Evolutionary conservation across 2,888 invertebrate genomes (phyloP).

Genomic region (Acleris laterana): DNA sequence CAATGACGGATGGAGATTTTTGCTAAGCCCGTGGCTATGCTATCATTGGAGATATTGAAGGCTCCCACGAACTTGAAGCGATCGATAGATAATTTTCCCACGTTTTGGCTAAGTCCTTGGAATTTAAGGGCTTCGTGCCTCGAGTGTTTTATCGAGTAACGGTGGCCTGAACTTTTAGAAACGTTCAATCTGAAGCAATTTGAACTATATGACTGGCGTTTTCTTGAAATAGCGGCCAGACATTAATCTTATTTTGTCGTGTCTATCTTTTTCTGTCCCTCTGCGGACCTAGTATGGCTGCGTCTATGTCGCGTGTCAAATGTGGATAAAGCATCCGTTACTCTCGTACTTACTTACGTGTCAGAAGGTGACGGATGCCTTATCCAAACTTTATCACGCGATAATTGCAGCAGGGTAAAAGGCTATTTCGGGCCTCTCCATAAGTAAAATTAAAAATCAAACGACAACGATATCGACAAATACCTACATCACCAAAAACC

Average conservation of each 20-base stretch:
- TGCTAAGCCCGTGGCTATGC: slow-evolving; percentile 8
- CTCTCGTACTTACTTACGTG: no score
- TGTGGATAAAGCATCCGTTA: no score
- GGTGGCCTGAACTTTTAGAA: neutral
- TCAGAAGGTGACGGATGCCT: no score
- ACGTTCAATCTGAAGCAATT: no score
- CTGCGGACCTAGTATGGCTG: no score
- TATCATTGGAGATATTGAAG: slow-evolving; percentile 4
- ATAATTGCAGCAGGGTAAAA: no score
- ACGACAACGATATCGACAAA: neutral
- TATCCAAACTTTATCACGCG: no score
- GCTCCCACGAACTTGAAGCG: slow-evolving; percentile 3
- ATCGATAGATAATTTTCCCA: slow-evolving; percentile 20
- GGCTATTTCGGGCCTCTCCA: no score
- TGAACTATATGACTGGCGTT: neutral
- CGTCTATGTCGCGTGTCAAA: no score
- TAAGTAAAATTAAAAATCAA: neutral
- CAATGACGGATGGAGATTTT: slow-evolving; percentile 20
- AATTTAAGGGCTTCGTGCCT: slow-evolving; percentile 10
- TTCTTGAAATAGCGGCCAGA: neutral
- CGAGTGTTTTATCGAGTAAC: neutral
- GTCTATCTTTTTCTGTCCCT: no score
- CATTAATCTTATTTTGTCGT: no score
- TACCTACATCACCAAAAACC: neutral
- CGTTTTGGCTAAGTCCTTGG: slow-evolving; percentile 10